These are phyloP conservation scores for Ataeniobius toweri DNA, from an alignment of 2,797 vertebrate genomes.

Conservation along the genomic window DNA sequence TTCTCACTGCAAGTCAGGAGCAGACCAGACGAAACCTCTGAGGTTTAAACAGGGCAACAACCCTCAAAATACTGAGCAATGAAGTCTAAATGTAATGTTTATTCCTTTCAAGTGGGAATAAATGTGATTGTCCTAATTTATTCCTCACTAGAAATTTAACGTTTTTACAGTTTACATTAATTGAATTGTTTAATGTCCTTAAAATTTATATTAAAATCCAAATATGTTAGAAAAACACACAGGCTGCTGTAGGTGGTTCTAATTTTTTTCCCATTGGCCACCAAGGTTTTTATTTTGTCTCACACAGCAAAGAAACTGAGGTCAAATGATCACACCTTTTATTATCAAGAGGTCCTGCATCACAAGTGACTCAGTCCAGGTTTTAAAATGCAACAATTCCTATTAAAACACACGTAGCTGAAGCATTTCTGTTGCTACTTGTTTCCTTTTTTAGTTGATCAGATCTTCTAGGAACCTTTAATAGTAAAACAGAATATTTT, in stretches of 20 bases:
- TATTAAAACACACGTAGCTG: not conserved
- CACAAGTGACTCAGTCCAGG: not conserved
- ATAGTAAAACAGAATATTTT: not conserved
- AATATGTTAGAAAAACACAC: not conserved
- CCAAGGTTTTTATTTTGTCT: not conserved
- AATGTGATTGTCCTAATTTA: not conserved
- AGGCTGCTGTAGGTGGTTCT: not conserved
- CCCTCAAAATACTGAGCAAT: too few species aligned
- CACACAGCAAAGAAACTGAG: conserved; percentile 1
- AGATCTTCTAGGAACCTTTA: not conserved
- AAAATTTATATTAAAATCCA: not conserved
- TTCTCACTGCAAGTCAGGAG: too few species aligned
- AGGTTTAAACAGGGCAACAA: too few species aligned
- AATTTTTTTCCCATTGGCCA: not conserved
- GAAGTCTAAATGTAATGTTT: too few species aligned
- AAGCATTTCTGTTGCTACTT: not conserved
- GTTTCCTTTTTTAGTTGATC: not conserved
- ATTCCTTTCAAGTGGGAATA: too few species aligned
- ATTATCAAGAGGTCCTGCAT: conserved; percentile 56
- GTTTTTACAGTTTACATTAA: not conserved
- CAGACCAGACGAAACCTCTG: too few species aligned
- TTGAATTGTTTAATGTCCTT: not conserved
- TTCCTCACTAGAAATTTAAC: not conserved
- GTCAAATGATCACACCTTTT: conserved; percentile 39
- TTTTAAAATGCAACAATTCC: not conserved